phyloP scores from a whole-genome alignment of 2,888 invertebrate genomes.

The Cataglyphis albicans region DNA sequence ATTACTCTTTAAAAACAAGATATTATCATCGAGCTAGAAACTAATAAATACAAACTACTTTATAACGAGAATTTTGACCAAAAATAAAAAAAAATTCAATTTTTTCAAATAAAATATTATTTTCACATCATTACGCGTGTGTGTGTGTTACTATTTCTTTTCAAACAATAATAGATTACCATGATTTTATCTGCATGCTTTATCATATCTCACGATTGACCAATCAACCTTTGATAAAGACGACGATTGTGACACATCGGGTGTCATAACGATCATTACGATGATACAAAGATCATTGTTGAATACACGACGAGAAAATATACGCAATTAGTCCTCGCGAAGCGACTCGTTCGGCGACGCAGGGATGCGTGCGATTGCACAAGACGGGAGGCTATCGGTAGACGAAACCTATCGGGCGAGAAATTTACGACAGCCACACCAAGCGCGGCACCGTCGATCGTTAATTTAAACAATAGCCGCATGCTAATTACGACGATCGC shows the following conservation, averaged over 20 bases:
- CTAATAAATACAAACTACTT: background rate
- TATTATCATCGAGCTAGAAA: conserved; percentile 5
- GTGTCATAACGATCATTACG: conserved; percentile 6
- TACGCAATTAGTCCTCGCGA: conserved; percentile 35
- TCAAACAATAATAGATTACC: background rate
- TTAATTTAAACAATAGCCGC: conserved; percentile 55
- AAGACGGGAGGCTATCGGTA: conserved; percentile 39
- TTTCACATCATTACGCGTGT: background rate
- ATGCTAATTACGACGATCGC: conserved; percentile 45
- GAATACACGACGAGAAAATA: background rate
- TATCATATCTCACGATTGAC: conserved; percentile 36
- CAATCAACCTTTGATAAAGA: conserved; percentile 9
- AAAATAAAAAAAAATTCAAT: background rate
- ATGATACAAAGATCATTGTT: background rate
- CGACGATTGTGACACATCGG: too few relatives aligned
- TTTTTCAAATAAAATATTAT: background rate
- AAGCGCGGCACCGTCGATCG: conserved; percentile 40
- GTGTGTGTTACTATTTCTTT: background rate
- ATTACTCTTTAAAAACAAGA: background rate
- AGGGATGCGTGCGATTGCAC: conserved; percentile 56
- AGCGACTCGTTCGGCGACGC: conserved; percentile 33
- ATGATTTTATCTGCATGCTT: background rate
- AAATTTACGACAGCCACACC: conserved; percentile 42
- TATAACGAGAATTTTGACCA: background rate
- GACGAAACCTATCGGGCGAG: conserved; percentile 41